These are phyloP conservation scores for Coelopa frigida DNA, from an alignment of 1,140 invertebrate species.

Conservation along the genomic window DNA sequence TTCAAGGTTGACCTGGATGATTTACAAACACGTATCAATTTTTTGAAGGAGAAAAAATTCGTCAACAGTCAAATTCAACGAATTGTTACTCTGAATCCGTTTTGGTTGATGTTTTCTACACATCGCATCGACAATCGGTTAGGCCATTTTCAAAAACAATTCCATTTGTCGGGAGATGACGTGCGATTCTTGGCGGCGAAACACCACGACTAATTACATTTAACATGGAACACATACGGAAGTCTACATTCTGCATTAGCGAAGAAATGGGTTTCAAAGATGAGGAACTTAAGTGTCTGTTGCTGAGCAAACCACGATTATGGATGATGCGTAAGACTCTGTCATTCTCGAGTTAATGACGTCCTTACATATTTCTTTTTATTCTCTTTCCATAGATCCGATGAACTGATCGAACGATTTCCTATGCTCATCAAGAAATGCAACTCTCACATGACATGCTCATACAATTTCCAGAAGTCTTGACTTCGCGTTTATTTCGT, in stretches of 20 bases:
- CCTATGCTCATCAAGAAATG: slow-evolving; percentile 75
- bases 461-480: slow-evolving; percentile 54
- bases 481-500: slow-evolving; percentile 57
- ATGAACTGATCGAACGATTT: slow-evolving; percentile 59
- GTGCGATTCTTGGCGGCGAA: slow-evolving; percentile 59
- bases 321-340: slow-evolving; percentile 67
- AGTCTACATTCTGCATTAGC: slow-evolving; percentile 56
- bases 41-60: slow-evolving; percentile 79
- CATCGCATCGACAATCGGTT: slow-evolving; percentile 68
- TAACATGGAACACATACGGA: slow-evolving; percentile 50
- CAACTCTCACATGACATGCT: slow-evolving; percentile 66
- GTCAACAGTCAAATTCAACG: slow-evolving; percentile 53
- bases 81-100: slow-evolving; percentile 67
- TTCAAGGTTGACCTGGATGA: slow-evolving; percentile 71
- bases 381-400: slow-evolving; percentile 57
- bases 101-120: slow-evolving; percentile 66
- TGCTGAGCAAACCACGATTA: slow-evolving; percentile 60
- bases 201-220: slow-evolving; percentile 72
- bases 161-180: slow-evolving; percentile 63
- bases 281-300: slow-evolving; percentile 54
- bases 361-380: slow-evolving; percentile 6
- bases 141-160: slow-evolving; percentile 76
- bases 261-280: slow-evolving; percentile 65
- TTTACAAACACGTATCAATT: slow-evolving; percentile 70
- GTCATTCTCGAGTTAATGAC: slow-evolving; percentile 3